A percentile compares a stretch with the other conserved stretches of the same genome.
These are phyloP conservation scores for Embidobia sp. DNA, from an alignment of 2,888 invertebrate genomes.

Conservation along the genomic window DNA sequence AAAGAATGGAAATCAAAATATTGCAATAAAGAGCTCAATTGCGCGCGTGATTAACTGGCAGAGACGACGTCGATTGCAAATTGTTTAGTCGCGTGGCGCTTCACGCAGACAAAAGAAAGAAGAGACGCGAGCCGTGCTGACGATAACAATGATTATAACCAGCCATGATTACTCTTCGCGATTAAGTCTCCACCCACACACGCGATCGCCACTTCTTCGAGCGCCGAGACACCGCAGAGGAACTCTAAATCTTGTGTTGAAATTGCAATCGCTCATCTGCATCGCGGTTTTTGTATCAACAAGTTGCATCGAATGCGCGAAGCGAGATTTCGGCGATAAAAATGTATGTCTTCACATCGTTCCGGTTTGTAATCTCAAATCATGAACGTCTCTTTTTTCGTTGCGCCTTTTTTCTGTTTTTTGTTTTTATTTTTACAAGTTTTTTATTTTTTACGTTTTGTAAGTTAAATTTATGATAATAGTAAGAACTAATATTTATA, in stretches of 20 bases:
- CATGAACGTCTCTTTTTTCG: too few species aligned
- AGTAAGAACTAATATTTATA: too few species aligned
- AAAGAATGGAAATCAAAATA: too few species aligned
- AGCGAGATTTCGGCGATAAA: background rate
- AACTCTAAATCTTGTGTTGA: slow-evolving; percentile 13
- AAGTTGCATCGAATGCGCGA: background rate
- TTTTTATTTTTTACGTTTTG: too few species aligned
- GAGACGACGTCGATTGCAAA: too few species aligned
- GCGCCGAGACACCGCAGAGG: background rate
- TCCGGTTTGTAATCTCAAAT: background rate
- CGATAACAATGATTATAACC: slow-evolving; percentile 33
- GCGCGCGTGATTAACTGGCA: too few species aligned
- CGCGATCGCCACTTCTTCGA: slow-evolving; percentile 12
- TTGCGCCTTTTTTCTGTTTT: too few species aligned
- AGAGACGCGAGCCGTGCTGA: slow-evolving; percentile 1
- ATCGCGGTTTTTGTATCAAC: too few species aligned
- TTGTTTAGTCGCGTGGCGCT: slow-evolving; percentile 35
- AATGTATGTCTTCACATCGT: background rate
- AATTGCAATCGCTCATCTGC: background rate
- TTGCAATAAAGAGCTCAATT: too few species aligned
- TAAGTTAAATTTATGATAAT: too few species aligned
- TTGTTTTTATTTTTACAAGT: too few species aligned
- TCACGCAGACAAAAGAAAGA: slow-evolving; percentile 5
- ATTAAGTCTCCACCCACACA: slow-evolving; percentile 34
- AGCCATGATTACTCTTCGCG: slow-evolving; percentile 33